Conservation (phyloP, 2,888 invertebrate genomes). For the Harpalus rufipes region DNA sequence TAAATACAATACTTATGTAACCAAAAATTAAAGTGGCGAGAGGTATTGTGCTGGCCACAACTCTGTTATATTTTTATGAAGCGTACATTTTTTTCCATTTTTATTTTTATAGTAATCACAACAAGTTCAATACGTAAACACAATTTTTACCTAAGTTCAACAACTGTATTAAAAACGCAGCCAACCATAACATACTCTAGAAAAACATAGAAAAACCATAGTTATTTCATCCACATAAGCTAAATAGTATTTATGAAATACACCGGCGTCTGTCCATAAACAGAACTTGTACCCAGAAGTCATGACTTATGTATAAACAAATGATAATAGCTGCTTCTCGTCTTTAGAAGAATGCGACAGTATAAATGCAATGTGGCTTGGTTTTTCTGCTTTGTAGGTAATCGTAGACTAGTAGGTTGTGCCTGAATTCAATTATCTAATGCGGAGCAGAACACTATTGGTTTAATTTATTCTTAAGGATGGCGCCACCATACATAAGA, state of each 20-base stretch:
- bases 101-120: neutral
- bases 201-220: conserved; percentile 16
- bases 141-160: neutral
- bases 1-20: too few relatives aligned
- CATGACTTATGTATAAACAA: conserved; percentile 36
- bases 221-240: conserved; percentile 28
- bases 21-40: too few relatives aligned
- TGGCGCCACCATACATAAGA: neutral
- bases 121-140: neutral
- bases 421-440: conserved; percentile 37
- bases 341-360: conserved; percentile 36
- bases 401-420: neutral
- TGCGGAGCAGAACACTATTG: neutral
- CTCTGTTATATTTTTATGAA: too few relatives aligned
- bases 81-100: too few relatives aligned
- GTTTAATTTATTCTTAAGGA: neutral
- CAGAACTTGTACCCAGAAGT: conserved; percentile 15
- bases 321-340: conserved; percentile 30
- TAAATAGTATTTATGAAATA: conserved; percentile 27
- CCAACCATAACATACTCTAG: neutral
- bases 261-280: conserved; percentile 20
- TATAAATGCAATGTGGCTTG: conserved; percentile 26
- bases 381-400: conserved; percentile 20
- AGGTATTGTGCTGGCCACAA: too few relatives aligned
- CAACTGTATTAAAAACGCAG: neutral